These are phyloP conservation scores for Tridacna crocea DNA, from an alignment of 2,888 invertebrate genomes.

Conservation along the genomic window DNA sequence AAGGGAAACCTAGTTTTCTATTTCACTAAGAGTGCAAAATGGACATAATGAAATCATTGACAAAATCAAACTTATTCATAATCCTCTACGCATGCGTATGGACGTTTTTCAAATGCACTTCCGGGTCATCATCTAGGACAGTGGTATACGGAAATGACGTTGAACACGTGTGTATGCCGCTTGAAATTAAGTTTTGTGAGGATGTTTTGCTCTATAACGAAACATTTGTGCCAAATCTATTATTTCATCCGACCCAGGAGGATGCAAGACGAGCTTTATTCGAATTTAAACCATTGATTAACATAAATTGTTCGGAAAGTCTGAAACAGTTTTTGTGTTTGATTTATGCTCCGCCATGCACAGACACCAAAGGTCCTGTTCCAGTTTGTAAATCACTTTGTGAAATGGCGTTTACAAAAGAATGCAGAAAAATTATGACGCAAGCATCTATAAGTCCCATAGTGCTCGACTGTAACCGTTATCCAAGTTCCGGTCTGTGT, in stretches of 20 bases:
- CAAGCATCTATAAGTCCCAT: slow-evolving; percentile 28
- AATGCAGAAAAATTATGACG: slow-evolving; percentile 43
- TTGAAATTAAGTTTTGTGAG: slow-evolving; percentile 33
- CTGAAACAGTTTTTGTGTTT: slow-evolving; percentile 55
- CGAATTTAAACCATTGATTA: slow-evolving; percentile 50
- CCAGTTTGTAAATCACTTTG: slow-evolving; percentile 52
- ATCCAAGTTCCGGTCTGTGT: slow-evolving; percentile 24
- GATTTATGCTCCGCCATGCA: slow-evolving; percentile 54
- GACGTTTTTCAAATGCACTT: slow-evolving; percentile 16
- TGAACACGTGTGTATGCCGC: slow-evolving; percentile 24
- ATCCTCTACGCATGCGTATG: slow-evolving; percentile 8
- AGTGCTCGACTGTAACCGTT: slow-evolving; percentile 24
- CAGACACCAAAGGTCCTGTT: slow-evolving; percentile 37
- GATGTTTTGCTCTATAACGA: slow-evolving; percentile 47
- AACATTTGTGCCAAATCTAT: slow-evolving; percentile 55
- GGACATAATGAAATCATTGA: background rate
- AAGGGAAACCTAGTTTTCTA: no score
- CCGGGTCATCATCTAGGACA: slow-evolving; percentile 1
- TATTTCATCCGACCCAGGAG: slow-evolving; percentile 42
- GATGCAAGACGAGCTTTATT: slow-evolving; percentile 38
- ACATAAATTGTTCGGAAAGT: slow-evolving; percentile 39
- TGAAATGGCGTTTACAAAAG: slow-evolving; percentile 39
- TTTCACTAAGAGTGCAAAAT: background rate
- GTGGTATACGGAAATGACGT: slow-evolving; percentile 17
- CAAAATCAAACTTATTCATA: slow-evolving; percentile 1